These are phyloP conservation scores for Sphyrna mokarran DNA, from an alignment of 2,113 vertebrate genomes.

Conservation along the genomic window DNA sequence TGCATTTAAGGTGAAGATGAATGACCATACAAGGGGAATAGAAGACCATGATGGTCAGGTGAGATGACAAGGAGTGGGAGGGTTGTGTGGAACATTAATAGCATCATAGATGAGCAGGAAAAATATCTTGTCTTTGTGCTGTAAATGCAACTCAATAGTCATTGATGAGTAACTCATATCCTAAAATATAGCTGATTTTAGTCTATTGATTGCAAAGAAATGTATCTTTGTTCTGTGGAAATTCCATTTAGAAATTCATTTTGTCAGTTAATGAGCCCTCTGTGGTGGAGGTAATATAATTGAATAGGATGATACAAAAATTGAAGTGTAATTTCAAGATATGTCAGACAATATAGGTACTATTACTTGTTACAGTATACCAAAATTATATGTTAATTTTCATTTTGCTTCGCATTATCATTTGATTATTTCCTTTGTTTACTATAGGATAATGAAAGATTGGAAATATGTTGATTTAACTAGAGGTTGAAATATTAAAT, in stretches of 20 bases:
- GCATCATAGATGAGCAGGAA: too few species aligned
- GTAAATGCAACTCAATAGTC: background rate
- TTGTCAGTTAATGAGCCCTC: conserved; percentile 12
- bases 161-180: background rate
- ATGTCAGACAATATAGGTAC: background rate
- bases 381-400: background rate
- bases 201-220: background rate
- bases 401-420: background rate
- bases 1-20: background rate
- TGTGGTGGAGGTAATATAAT: background rate
- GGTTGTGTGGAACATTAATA: too few species aligned
- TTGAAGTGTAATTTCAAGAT: background rate
- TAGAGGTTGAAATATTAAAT: background rate
- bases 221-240: background rate
- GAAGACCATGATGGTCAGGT: background rate
- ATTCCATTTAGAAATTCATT: conserved; percentile 13
- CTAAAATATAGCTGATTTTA: background rate
- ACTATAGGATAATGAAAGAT: background rate
- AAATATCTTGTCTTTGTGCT: background rate
- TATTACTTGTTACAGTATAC: background rate
- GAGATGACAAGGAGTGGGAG: background rate
- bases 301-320: background rate
- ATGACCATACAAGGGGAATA: background rate
- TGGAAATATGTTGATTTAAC: background rate
- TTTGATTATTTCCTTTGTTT: background rate